A percentile compares a stretch with the other conserved stretches of the same genome.
These are phyloP conservation scores for Drosophila varians DNA, from an alignment of 1,140 invertebrate genomes.

Conservation along the genomic window DNA sequence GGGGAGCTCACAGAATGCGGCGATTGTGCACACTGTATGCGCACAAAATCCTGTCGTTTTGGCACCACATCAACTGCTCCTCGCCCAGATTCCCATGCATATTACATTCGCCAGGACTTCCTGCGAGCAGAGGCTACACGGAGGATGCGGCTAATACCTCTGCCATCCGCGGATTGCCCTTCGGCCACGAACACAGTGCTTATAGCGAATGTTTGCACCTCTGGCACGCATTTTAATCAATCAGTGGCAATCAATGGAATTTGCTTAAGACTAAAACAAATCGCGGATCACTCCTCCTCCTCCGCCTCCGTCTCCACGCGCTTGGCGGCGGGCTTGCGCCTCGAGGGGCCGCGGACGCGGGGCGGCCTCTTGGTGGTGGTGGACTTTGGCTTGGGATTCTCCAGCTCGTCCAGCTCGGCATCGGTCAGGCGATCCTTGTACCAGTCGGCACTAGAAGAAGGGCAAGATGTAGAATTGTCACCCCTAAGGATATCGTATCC, in stretches of 20 bases:
- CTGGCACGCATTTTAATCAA: slow-evolving; percentile 29
- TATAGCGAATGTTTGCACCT: slow-evolving; percentile 6
- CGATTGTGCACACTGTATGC: slow-evolving; percentile 52
- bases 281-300: slow-evolving; percentile 46
- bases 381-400: slow-evolving; percentile 88
- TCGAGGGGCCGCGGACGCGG: slow-evolving; percentile 63
- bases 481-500: too few species aligned
- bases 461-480: not conserved
- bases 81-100: slow-evolving; percentile 43
- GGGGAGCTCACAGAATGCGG: slow-evolving; percentile 28
- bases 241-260: slow-evolving; percentile 19
- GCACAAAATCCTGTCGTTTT: slow-evolving; percentile 70
- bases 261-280: slow-evolving; percentile 56
- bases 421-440: slow-evolving; percentile 93
- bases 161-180: slow-evolving; percentile 19
- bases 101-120: slow-evolving; percentile 22
- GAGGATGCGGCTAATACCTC: slow-evolving; percentile 24
- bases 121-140: too few species aligned
- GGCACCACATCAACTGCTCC: slow-evolving; percentile 58
- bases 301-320: slow-evolving; percentile 52
- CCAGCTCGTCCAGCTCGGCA: slow-evolving; percentile 89
- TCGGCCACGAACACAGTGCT: not conserved
- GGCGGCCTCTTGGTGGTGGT: slow-evolving; percentile 85
- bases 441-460: slow-evolving; percentile 89
- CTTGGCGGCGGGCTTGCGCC: slow-evolving; percentile 61